Evolutionary conservation across 1,140 invertebrate species (phyloP).

Genomic region (Drosophila pallidifrons): DNA sequence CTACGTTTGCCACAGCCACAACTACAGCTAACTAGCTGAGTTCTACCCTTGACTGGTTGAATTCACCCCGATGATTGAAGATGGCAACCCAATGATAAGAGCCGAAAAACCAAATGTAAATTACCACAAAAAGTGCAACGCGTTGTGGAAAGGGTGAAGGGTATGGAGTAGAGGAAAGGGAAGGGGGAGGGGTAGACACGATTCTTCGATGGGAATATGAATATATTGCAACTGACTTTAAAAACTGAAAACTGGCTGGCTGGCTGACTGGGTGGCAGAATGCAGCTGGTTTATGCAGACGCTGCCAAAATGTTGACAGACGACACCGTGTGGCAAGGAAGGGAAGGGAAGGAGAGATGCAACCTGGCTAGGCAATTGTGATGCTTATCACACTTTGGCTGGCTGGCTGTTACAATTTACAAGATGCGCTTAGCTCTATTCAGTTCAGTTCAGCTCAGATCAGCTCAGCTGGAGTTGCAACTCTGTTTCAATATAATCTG

Average conservation of each 20-base stretch:
- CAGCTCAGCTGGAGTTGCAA: conserved; percentile 20
- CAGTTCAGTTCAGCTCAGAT: too few relatives aligned
- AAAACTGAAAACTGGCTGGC: too few relatives aligned
- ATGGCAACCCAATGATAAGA: conserved; percentile 45
- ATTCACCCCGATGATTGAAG: conserved; percentile 12
- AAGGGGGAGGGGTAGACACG: not conserved
- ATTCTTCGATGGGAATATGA: conserved; percentile 4
- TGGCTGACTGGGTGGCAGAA: conserved; percentile 10
- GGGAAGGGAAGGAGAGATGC: conserved; percentile 7
- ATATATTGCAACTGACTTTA: conserved; percentile 26
- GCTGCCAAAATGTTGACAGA: conserved; percentile 1
- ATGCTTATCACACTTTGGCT: conserved; percentile 36
- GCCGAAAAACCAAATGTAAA: conserved; percentile 63
- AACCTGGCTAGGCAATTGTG: conserved; percentile 30
- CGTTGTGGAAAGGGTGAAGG: not conserved
- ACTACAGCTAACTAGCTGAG: too few relatives aligned
- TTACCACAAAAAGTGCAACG: conserved; percentile 70
- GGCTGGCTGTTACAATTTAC: conserved; percentile 3
- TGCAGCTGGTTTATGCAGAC: conserved; percentile 17
- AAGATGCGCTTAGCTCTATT: not conserved
- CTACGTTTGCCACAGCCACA: too few relatives aligned
- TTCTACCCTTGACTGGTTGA: too few relatives aligned
- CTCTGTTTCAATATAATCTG: not conserved
- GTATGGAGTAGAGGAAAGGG: not conserved
- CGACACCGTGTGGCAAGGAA: conserved; percentile 19